Percentiles rank a stretch among this genome's conserved stretches.
Conservation (phyloP, 2,888 invertebrate genomes). For the Amiota mariae region DNA sequence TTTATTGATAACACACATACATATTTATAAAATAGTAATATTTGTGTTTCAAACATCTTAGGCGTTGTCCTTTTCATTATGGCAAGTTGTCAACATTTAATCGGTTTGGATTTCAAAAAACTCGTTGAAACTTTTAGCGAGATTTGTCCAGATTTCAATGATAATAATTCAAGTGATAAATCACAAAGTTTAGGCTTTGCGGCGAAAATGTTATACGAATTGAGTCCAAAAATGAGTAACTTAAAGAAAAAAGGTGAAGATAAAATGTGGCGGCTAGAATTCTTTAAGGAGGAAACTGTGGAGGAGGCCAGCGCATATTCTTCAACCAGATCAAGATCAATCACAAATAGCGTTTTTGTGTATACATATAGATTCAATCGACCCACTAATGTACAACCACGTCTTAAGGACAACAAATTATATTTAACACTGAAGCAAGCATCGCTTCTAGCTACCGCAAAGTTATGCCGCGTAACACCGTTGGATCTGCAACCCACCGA, state of each 20-base stretch:
- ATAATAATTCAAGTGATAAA: background rate
- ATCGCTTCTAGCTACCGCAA: slow-evolving; percentile 46
- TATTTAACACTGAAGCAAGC: slow-evolving; percentile 54
- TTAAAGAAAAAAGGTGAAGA: slow-evolving; percentile 43
- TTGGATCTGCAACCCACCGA: slow-evolving; percentile 34
- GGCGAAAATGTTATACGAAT: slow-evolving; percentile 47
- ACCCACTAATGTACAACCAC: slow-evolving; percentile 47
- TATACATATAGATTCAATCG: slow-evolving; percentile 46
- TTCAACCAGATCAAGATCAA: slow-evolving; percentile 16
- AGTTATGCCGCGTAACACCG: slow-evolving; percentile 40
- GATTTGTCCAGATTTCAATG: slow-evolving; percentile 52
- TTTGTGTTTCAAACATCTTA: too few relatives aligned
- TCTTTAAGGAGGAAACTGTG: background rate
- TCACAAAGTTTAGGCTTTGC: slow-evolving; percentile 51
- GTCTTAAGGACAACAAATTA: slow-evolving; percentile 44
- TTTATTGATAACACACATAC: background rate
- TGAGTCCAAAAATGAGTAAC: slow-evolving; percentile 47
- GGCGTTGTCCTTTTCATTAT: background rate
- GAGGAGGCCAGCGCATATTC: slow-evolving; percentile 28
- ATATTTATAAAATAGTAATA: background rate
- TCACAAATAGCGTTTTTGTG: slow-evolving; percentile 37
- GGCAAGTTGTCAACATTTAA: background rate
- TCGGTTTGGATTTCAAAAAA: slow-evolving; percentile 35
- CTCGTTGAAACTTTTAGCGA: slow-evolving; percentile 37
- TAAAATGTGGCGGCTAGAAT: slow-evolving; percentile 48